Evolutionary conservation across 2,797 vertebrate species (phyloP), one percentile per base, ranked within the genome.

Genomic region (Spinus olivaceus): DNA sequence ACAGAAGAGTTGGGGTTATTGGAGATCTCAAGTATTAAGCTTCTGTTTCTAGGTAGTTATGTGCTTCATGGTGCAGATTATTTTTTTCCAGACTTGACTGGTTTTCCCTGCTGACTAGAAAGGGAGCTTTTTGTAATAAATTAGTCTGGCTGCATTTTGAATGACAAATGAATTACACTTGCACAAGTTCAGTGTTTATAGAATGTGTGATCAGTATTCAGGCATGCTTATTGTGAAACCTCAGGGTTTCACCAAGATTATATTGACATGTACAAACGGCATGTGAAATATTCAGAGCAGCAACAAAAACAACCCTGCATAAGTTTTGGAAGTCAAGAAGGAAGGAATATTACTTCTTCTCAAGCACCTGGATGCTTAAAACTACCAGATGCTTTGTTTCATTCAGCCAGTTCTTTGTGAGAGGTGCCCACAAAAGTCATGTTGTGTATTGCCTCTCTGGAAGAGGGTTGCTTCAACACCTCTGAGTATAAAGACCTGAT

Each of bases 171-270:
- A 81, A 30, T 59, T 35, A 44, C 30, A 44, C 7, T 59, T 89
- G 1, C 25, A 46, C 22, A 66, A 53, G 12, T 63, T 66, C 32
- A 74, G 21, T 46, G 30, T 51, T 82, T 56, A 16, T 25, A 44
- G n/a, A 46, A 25, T 6, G 4, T 15, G 6, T 59, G 21, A 39
- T 63, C 18, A 17, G 32, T 49, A 30, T 0, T 1, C 27, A 13
- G 28, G 27, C 17, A 18, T 80, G 14, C 33, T 50, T 18, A 16
- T 44, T 56, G 13, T 37, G 37, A 37, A 37, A 37, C 37, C 41
- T 77, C 15, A 16, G 12, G 6, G 1, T 47, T 73, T 82, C 5
- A 46, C 22, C 35, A 42, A 35, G 56, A 13, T 32, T 47, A 14
- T 8, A 10, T 11, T 66, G 78, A 39, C 18, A 22, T 13, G 90